Conservation (phyloP, 2,888 invertebrate species). For the Ennomos quercinarius region DNA sequence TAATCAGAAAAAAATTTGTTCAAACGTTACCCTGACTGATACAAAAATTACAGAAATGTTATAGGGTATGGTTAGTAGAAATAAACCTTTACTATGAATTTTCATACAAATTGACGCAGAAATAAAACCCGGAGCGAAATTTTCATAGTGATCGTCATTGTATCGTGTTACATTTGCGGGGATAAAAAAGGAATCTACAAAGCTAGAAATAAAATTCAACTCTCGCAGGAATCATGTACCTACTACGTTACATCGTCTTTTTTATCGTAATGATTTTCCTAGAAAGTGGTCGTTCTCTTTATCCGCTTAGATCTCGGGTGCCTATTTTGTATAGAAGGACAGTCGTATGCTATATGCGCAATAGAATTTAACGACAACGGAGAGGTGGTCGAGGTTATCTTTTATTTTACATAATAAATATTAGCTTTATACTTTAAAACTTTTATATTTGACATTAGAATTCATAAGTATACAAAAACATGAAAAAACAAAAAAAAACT, state of each 20-base stretch:
- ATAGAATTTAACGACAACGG: not conserved
- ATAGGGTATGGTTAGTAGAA: no score
- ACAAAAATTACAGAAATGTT: no score
- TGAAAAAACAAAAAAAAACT: no score
- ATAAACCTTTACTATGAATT: no score
- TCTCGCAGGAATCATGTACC: not conserved
- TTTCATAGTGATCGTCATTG: not conserved
- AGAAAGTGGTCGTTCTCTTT: slow-evolving; percentile 4
- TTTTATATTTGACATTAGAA: no score
- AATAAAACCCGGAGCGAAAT: not conserved
- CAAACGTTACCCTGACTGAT: no score
- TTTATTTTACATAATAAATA: no score
- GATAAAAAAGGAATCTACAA: slow-evolving; percentile 7
- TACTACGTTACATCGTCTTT: slow-evolving; percentile 2
- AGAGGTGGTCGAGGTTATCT: no score
- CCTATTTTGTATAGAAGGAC: not conserved
- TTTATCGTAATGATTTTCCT: slow-evolving; percentile 9
- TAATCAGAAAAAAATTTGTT: no score
- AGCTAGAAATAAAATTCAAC: slow-evolving; percentile 1
- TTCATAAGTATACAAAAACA: no score
- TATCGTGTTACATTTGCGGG: slow-evolving; percentile 1
- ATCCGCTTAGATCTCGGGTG: slow-evolving; percentile 13
- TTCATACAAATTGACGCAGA: not conserved
- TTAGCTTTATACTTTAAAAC: no score
- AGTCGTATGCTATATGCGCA: not conserved